These are phyloP conservation scores for Bubalus kerabau DNA, from an alignment of 2,113 vertebrate genomes.

Conservation along the genomic window DNA sequence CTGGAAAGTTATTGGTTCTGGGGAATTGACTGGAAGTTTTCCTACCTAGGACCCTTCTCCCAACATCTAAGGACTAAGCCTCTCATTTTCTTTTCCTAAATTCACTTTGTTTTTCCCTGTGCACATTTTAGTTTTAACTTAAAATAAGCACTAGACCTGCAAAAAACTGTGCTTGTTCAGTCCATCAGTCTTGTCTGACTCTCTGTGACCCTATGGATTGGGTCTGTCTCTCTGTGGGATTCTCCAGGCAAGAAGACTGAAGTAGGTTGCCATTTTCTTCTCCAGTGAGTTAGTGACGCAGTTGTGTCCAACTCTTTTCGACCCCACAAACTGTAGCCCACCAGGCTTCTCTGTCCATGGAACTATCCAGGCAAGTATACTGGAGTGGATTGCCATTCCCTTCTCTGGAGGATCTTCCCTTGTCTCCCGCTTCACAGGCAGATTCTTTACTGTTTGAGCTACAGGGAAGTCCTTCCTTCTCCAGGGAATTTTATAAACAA, in stretches of 20 bases:
- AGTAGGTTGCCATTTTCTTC: not conserved
- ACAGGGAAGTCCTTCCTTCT: not conserved
- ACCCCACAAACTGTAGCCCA: not conserved
- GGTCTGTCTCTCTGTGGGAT: not conserved
- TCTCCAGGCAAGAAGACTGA: not conserved
- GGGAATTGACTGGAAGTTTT: fast-evolving
- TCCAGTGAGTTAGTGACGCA: fast-evolving
- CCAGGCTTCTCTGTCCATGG: not conserved
- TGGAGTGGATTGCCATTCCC: not conserved
- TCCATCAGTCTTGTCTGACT: not conserved
- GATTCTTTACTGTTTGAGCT: not conserved
- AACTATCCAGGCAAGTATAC: not conserved
- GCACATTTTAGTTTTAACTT: not conserved
- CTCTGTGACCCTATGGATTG: not conserved
- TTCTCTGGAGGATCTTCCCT: not conserved
- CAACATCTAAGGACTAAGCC: not conserved
- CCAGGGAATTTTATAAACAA: not conserved
- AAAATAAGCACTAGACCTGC: not conserved
- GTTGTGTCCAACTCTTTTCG: not conserved
- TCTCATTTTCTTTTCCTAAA: not conserved
- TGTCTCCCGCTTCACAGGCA: not conserved
- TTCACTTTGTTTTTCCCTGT: not conserved
- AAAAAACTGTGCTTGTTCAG: not conserved
- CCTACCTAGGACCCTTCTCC: not conserved
- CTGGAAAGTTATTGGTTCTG: not conserved